These are phyloP conservation scores for Parazoanthus atlanticus DNA, from an alignment of 92 coral and sea anemone genomes.

Conservation along the genomic window DNA sequence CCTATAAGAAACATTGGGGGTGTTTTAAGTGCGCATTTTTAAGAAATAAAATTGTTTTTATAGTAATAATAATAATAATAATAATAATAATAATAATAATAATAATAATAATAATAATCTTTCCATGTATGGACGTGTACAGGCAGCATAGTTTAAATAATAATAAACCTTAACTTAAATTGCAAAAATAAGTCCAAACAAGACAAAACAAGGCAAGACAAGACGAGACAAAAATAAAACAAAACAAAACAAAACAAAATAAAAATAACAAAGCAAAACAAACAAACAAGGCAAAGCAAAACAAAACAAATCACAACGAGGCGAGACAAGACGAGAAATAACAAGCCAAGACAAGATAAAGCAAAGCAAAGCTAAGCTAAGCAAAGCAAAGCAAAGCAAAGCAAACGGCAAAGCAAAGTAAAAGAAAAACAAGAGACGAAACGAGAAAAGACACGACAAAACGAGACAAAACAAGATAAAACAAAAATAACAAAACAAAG, in stretches of 20 bases:
- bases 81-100: no score
- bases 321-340: neutral
- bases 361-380: neutral
- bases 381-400: neutral
- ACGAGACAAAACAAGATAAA: neutral
- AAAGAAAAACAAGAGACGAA: neutral
- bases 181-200: neutral
- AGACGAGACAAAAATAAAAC: neutral
- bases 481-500: neutral
- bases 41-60: no score
- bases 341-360: neutral
- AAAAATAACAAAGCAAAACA: neutral
- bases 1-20: no score
- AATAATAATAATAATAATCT: no score
- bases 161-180: no score
- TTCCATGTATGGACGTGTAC: no score
- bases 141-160: no score
- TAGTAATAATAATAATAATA: no score
- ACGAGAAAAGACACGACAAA: neutral
- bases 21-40: no score
- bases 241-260: neutral
- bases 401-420: neutral
- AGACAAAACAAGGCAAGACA: neutral
- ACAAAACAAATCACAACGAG: neutral
- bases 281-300: neutral